Base-by-base conservation (phyloP, 2,888 invertebrate genomes). In the Bellardia pandia region DNA sequence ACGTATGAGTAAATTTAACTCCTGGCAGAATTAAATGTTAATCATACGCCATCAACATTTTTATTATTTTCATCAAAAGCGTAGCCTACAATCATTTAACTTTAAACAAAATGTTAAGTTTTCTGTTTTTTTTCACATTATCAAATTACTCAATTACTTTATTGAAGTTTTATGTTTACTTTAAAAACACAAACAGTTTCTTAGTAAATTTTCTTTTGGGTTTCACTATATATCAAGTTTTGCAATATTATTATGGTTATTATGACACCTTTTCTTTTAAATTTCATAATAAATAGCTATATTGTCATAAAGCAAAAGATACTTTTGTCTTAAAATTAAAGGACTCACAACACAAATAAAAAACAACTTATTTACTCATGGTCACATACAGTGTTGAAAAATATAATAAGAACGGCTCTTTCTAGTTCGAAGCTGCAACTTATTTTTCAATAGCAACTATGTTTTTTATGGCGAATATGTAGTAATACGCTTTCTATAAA, bases 231-330 rank as follows among this genome's bases (percentile, higher is more conserved):
- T n/a, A 23, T 4, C 11, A 66, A 66, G 42, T 42, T 40, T 66
- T 45, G 11, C 42, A 23, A 23, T 45, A 66, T 66, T 69, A 30
- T 74, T 74, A 30, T 58, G 58, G 42, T 74, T 58, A 40, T 13
- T 37, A 72, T 42, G 14, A 1, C 37, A 72, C 56, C 13, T 56
- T 72, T 42, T 56, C 8, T 42, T 30, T 30, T 4, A 74, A 58
- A 74, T 58, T 45, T 74, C 23, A 45, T 42, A 9, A 42, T 30
- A 74, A 58, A 58, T 42, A 37, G 4, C 33, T 37, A 74, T 74
- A 30, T 58, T 58, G 42, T 45, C 9, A 14, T 58, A 42, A 42
- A 58, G 42, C 14, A 9, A 74, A 45, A 58, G 58, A 42, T 45
- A 45, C 8, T 23, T 74, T 72, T 56, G 13, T 33, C 7, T 56